Evolutionary conservation across 2,888 invertebrate genomes (phyloP).

Genomic region (Hydropsyche betteni): DNA sequence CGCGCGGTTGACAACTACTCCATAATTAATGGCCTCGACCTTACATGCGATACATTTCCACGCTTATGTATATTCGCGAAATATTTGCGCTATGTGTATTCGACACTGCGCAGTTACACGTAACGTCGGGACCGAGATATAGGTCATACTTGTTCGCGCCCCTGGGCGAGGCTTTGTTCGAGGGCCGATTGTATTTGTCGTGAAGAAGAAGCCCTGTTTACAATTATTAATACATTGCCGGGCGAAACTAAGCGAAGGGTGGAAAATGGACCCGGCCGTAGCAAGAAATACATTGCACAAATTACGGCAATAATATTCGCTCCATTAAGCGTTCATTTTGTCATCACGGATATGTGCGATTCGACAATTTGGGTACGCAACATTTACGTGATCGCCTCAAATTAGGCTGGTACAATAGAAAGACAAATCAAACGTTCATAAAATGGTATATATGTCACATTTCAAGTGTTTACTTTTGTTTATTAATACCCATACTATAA

Average conservation of each 20-base stretch:
- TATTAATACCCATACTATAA: too few relatives aligned
- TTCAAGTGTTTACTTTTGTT: too few relatives aligned
- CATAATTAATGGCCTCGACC: too few relatives aligned
- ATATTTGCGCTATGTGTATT: too few relatives aligned
- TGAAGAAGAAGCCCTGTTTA: conserved; percentile 18
- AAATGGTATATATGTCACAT: too few relatives aligned
- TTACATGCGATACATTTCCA: too few relatives aligned
- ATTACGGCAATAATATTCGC: conserved; percentile 13
- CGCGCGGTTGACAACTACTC: too few relatives aligned
- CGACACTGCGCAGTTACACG: too few relatives aligned
- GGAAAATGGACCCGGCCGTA: neutral
- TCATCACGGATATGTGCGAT: neutral
- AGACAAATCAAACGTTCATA: too few relatives aligned
- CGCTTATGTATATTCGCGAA: too few relatives aligned
- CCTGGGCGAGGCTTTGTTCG: conserved; percentile 15
- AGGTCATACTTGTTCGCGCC: conserved; percentile 16
- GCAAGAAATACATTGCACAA: conserved; percentile 8
- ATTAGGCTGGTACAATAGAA: too few relatives aligned
- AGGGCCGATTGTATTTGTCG: conserved; percentile 19
- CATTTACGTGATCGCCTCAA: too few relatives aligned
- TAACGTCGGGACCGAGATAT: neutral
- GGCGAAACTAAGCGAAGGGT: neutral
- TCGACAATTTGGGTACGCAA: neutral
- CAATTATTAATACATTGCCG: conserved; percentile 15
- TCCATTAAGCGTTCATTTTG: conserved; percentile 13